Evolutionary conservation across 1,140 invertebrate genomes (phyloP).

Genomic region (Aporrectodea caliginosa): DNA sequence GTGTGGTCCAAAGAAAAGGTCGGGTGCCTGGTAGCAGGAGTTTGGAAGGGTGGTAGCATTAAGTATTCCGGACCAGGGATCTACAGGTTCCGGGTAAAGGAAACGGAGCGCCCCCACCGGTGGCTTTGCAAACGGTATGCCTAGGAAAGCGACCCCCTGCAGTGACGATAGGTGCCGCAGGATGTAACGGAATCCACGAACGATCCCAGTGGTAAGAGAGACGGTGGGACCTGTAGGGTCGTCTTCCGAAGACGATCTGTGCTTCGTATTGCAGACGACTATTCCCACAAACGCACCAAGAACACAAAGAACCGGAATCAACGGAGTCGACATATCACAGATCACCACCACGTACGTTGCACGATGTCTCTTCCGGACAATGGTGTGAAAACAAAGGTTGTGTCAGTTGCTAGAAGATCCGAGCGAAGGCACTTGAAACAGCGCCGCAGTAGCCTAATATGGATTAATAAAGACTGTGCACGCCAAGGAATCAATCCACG

Average conservation of each 20-base stretch:
- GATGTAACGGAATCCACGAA: neutral
- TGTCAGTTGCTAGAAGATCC: too few species aligned
- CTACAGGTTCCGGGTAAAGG: slow-evolving; percentile 71
- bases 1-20: slow-evolving; percentile 78
- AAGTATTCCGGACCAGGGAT: slow-evolving; percentile 31
- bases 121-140: slow-evolving; percentile 89
- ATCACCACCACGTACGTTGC: too few species aligned
- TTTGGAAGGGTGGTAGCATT: slow-evolving; percentile 65
- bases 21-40: slow-evolving; percentile 84
- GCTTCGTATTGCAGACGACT: neutral
- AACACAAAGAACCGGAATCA: too few species aligned
- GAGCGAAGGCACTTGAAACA: too few species aligned
- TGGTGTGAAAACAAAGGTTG: too few species aligned
- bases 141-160: slow-evolving; percentile 77
- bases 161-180: neutral
- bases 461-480: too few species aligned
- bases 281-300: neutral
- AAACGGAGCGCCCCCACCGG: slow-evolving; percentile 83
- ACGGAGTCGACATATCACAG: too few species aligned
- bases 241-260: neutral
- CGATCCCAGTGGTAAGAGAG: neutral
- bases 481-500: too few species aligned
- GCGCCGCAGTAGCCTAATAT: too few species aligned
- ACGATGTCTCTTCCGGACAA: too few species aligned
- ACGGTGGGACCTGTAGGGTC: neutral